These are phyloP conservation scores for Chaunax sp. DNA, from an alignment of 2,797 vertebrate genomes.

Conservation along the genomic window DNA sequence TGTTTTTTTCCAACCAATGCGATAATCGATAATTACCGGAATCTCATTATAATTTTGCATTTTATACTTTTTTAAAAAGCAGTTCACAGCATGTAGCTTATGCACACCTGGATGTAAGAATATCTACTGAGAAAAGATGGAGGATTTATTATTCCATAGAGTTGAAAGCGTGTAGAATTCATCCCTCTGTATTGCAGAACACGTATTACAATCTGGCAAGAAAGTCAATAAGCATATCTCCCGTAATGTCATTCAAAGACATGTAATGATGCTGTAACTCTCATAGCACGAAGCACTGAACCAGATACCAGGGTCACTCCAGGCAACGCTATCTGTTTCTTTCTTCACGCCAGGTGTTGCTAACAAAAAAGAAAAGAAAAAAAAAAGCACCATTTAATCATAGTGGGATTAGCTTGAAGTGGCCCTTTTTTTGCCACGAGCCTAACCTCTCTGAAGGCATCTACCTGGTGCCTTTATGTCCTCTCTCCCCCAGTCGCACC, in stretches of 20 bases:
- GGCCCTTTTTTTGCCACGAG: conserved; percentile 47
- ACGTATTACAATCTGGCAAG: too few relatives aligned
- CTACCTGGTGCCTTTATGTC: conserved; percentile 76
- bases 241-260: background rate
- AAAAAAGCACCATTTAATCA: conserved; percentile 31
- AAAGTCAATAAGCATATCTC: too few relatives aligned
- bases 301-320: conserved; percentile 11
- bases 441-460: conserved; percentile 52
- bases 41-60: too few relatives aligned
- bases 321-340: conserved; percentile 42
- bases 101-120: too few relatives aligned
- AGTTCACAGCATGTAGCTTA: too few relatives aligned
- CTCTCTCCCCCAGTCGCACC: conserved; percentile 42
- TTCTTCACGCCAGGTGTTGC: background rate
- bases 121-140: too few relatives aligned
- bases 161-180: too few relatives aligned
- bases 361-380: too few relatives aligned
- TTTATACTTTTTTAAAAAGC: too few relatives aligned
- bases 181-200: too few relatives aligned
- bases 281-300: background rate
- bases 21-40: too few relatives aligned
- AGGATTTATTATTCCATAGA: too few relatives aligned
- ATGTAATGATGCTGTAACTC: background rate
- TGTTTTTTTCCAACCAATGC: background rate
- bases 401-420: conserved; percentile 39